These are phyloP conservation scores for Thysanoteuthis rhombus DNA, from an alignment of 2,888 invertebrate species.

Conservation along the genomic window DNA sequence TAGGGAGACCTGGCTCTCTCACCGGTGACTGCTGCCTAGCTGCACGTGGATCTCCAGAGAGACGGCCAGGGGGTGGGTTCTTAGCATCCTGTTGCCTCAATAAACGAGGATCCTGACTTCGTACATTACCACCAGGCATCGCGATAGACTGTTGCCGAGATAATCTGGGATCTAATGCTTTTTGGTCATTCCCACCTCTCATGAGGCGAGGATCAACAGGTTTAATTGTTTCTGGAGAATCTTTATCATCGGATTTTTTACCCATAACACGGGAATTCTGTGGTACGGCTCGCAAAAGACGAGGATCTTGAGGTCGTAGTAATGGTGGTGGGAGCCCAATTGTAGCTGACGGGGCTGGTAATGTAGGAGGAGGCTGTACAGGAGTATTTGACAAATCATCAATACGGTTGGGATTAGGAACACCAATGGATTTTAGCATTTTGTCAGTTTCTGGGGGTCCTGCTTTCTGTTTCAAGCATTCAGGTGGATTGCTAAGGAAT, in stretches of 20 bases:
- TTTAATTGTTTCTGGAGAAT: constrained; percentile 1
- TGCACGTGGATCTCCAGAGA: neutral
- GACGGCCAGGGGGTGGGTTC: neutral
- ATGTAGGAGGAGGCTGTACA: neutral
- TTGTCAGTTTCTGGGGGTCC: constrained; percentile 38
- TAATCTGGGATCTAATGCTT: constrained; percentile 42
- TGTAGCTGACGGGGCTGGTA: neutral
- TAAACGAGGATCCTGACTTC: constrained; percentile 14
- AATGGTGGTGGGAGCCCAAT: neutral
- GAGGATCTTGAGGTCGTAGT: constrained; percentile 15
- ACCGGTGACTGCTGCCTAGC: neutral
- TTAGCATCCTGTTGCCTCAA: constrained; percentile 13
- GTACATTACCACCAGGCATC: constrained; percentile 31
- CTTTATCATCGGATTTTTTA: constrained; percentile 36
- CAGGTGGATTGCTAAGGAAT: constrained; percentile 41
- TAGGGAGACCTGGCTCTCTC: constrained; percentile 14
- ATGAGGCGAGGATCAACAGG: constrained; percentile 15
- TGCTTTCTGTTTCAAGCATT: constrained; percentile 32
- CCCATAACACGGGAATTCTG: constrained; percentile 25
- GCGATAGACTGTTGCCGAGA: constrained; percentile 41
- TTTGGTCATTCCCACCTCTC: constrained; percentile 36
- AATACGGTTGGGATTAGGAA: constrained; percentile 34
- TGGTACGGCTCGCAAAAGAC: constrained; percentile 28
- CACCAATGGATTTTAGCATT: constrained; percentile 39
- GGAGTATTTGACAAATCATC: neutral